Conservation (phyloP, 2,888 invertebrate genomes). For the Orchestes rusci region DNA sequence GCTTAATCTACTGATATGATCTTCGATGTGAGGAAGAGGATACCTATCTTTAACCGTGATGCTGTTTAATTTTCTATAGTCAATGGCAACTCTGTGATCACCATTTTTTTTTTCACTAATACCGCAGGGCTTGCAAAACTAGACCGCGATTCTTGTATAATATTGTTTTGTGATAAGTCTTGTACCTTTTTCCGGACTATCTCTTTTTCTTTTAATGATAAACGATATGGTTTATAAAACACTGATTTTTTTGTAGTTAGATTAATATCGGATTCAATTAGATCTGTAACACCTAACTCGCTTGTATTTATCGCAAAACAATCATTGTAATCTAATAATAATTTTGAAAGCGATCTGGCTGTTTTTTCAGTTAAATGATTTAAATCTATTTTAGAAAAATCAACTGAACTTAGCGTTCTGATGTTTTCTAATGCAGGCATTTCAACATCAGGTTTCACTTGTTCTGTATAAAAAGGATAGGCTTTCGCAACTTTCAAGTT, state of each 20-base stretch:
- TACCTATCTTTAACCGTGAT: no score
- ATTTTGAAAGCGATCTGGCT: no score
- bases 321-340: no score
- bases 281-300: constrained; percentile 21
- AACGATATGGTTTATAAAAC: constrained; percentile 24
- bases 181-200: constrained; percentile 21
- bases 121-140: constrained; percentile 24
- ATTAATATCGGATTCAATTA: constrained; percentile 21
- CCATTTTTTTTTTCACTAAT: constrained; percentile 20
- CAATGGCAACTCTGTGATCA: constrained; percentile 20
- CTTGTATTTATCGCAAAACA: constrained; percentile 15
- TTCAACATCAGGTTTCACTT: no score
- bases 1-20: constrained; percentile 16
- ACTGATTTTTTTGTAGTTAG: constrained; percentile 19
- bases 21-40: constrained; percentile 19
- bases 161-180: constrained; percentile 7
- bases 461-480: no score
- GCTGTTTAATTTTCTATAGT: no score
- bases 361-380: no score
- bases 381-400: no score
- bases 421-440: no score
- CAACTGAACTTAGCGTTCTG: no score
- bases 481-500: no score
- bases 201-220: constrained; percentile 22
- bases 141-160: constrained; percentile 18